Evolutionary conservation across 2,888 invertebrate species (phyloP).

Genomic region (Drosophila diplacantha): DNA sequence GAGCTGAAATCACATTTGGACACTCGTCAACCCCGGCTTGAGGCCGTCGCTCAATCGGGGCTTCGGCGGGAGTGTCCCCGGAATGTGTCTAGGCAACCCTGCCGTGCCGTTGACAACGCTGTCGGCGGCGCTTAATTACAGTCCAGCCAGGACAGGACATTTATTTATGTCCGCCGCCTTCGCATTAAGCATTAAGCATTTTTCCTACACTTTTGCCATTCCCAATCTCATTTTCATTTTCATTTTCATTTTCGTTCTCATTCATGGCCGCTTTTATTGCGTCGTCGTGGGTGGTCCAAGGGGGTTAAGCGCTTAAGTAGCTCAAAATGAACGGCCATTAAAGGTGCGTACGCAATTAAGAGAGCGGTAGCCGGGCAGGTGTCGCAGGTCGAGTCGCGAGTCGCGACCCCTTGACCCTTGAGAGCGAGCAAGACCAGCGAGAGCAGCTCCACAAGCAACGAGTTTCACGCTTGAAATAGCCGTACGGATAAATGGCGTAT

Average conservation of each 20-base stretch:
- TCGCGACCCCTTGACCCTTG: slow-evolving; percentile 10
- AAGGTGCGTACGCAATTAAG: slow-evolving; percentile 45
- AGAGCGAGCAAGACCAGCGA: not conserved
- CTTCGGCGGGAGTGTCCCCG: not conserved
- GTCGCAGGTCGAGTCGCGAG: not conserved
- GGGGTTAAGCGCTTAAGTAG: slow-evolving; percentile 51
- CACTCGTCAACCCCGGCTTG: slow-evolving; percentile 1
- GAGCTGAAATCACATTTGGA: slow-evolving; percentile 1
- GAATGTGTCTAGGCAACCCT: not conserved
- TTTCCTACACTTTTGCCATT: not conserved
- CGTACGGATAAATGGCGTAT: not conserved
- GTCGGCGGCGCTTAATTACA: slow-evolving; percentile 17
- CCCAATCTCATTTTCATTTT: not conserved
- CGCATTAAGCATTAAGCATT: slow-evolving; percentile 11
- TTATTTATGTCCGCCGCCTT: slow-evolving; percentile 19
- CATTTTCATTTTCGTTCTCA: slow-evolving; percentile 12
- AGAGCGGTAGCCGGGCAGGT: slow-evolving; percentile 20
- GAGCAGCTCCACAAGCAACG: not conserved
- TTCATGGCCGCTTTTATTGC: slow-evolving; percentile 17
- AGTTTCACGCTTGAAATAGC: not conserved
- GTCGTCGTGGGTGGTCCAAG: slow-evolving; percentile 8
- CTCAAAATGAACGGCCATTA: slow-evolving; percentile 49
- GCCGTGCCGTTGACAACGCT: slow-evolving; percentile 17
- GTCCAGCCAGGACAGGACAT: slow-evolving; percentile 9
- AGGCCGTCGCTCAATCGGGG: slow-evolving; percentile 3